These are phyloP conservation scores for Cremastobaeus sp. DNA, from an alignment of 2,888 invertebrate species.

Conservation along the genomic window DNA sequence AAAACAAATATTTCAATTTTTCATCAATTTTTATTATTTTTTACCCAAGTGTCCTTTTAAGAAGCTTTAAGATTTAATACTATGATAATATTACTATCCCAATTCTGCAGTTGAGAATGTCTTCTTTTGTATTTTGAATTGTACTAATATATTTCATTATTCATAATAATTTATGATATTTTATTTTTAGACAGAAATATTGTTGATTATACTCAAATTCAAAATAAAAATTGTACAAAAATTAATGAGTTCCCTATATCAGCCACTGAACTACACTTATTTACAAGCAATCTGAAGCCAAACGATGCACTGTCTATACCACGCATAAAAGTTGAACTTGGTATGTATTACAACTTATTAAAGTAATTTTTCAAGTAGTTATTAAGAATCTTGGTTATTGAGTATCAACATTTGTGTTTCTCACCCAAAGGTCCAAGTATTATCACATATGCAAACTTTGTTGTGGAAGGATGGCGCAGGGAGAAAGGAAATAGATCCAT, in stretches of 20 bases:
- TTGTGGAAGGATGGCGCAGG: conserved; percentile 84
- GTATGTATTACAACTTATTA: conserved; percentile 66
- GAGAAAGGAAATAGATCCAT: conserved; percentile 79
- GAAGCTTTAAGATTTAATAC: no score
- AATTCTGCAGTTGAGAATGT: no score
- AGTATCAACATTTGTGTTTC: no score
- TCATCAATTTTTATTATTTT: no score
- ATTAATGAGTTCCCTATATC: conserved; percentile 81
- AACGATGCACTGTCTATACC: conserved; percentile 75
- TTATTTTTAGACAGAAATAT: conserved; percentile 38
- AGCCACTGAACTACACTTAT: conserved; percentile 82
- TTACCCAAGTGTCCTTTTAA: no score
- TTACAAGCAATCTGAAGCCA: conserved; percentile 79
- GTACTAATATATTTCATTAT: no score
- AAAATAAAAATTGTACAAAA: conserved; percentile 82
- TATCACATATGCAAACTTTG: conserved; percentile 82
- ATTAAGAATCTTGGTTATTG: no score
- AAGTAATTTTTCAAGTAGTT: not conserved
- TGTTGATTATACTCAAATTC: conserved; percentile 79
- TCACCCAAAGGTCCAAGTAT: conserved; percentile 80
- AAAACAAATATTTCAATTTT: no score
- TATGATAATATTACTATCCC: no score
- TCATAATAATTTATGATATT: conserved; percentile 8
- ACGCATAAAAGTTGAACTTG: conserved; percentile 81
- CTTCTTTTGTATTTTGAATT: no score